A percentile compares a stretch with the other conserved stretches of the same genome.
These are phyloP conservation scores for Mythimna pallens DNA, from an alignment of 2,888 invertebrate species.

Conservation along the genomic window DNA sequence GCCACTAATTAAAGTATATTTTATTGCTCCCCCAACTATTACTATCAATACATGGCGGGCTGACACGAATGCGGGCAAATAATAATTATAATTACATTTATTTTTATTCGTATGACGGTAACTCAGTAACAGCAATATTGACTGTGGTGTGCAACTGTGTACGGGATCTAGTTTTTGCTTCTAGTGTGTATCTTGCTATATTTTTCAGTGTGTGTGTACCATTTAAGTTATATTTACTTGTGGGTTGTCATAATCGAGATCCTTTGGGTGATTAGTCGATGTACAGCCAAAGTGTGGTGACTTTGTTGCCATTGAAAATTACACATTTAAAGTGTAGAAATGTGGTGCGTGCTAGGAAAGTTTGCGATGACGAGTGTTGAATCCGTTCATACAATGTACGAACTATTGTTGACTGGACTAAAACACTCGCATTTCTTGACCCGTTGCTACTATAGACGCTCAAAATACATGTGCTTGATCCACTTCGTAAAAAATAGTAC, in stretches of 20 bases:
- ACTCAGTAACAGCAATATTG: constrained; percentile 10
- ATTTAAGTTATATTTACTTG: constrained; percentile 50
- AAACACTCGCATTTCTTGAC: not conserved
- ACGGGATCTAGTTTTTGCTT: constrained; percentile 19
- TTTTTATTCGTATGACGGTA: constrained; percentile 76
- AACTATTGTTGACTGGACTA: too few relatives aligned
- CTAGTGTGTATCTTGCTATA: constrained; percentile 28
- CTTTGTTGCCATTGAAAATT: constrained; percentile 18
- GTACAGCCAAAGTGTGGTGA: not conserved
- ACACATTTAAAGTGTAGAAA: constrained; percentile 12
- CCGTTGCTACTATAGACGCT: not conserved
- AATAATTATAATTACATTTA: constrained; percentile 89
- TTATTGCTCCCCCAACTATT: constrained; percentile 88
- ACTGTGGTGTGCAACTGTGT: constrained; percentile 31
- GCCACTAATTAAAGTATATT: constrained; percentile 88
- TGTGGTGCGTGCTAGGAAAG: not conserved
- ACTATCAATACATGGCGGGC: constrained; percentile 83
- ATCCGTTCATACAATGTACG: not conserved
- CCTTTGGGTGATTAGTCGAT: constrained; percentile 28
- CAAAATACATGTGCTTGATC: not conserved
- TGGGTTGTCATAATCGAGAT: constrained; percentile 40
- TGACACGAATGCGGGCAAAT: constrained; percentile 88
- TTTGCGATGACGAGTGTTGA: not conserved
- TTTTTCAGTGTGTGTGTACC: constrained; percentile 30
- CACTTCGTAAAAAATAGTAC: not conserved